Base-by-base conservation (phyloP, 2,888 invertebrate genomes). In the Rhamphomyia laevipes region DNA sequence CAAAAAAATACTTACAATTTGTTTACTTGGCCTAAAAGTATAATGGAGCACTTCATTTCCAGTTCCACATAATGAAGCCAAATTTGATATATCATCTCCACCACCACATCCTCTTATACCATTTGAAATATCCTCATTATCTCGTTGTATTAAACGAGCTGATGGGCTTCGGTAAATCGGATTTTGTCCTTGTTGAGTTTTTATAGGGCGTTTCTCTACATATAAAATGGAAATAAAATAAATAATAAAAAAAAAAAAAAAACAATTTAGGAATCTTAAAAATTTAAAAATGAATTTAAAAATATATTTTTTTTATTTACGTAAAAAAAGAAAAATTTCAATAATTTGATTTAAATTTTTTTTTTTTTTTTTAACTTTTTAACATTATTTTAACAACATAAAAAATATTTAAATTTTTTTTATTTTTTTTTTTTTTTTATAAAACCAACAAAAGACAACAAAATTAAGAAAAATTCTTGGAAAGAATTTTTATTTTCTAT, bases 11-110 rank as follows among this genome's bases (percentile, higher is more conserved):
- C 70, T 71, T 61, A 71, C 71, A 61, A 71, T 70, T 65, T 71
- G 71, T 62, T 70, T 71, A 59, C 68, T 70, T 61, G 71, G 71
- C 62, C 69, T 67, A 63, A 70, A 71, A 56, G 70, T 70, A 52
- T 71, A 71, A 59, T 71, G 71, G 51, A 70, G 62, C 55, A 68
- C 68, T 57, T 71, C 70, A 58, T 67, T 70, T 57, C 68, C 66
- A 47, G 61, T 61, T 56, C 62, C 63, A 51, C 60, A 61, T 59
- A 64, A 60, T 56, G 65, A 64, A 53, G 59, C 60, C 48, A 61
- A 58, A 57, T 60, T 61, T 52, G 60, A 59, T 43, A 62, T 56
- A 43, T 53, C 54, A 45, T 50, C 51, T 30, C 53, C 54, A n/a
- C 51, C 40, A 43, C 57, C 57, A 47, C 56, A 55, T 38, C 44